These are phyloP conservation scores for Drosophila suboccidentalis DNA, from an alignment of 2,888 invertebrate species.

Conservation along the genomic window DNA sequence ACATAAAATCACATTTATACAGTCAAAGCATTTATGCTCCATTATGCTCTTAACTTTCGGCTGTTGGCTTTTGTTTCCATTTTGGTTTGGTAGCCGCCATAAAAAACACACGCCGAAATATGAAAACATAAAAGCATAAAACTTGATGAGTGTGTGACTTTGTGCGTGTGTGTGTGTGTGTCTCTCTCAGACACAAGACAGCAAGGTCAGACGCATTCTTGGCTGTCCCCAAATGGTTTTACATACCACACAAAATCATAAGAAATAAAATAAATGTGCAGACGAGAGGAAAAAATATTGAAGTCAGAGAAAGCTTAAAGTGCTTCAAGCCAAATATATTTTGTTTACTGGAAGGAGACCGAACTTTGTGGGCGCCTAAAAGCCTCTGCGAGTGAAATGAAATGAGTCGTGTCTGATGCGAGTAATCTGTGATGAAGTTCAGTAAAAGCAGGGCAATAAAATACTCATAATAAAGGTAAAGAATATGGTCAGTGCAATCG, in stretches of 20 bases:
- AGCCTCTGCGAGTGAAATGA: constrained; percentile 22
- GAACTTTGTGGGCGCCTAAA: constrained; percentile 25
- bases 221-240: constrained; percentile 37
- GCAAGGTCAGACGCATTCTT: constrained; percentile 54
- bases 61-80: constrained; percentile 59
- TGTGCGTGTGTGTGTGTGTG: constrained; percentile 9
- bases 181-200: constrained; percentile 13
- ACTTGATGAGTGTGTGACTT: constrained; percentile 34
- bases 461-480: constrained; percentile 15
- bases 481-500: constrained; percentile 17
- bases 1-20: constrained; percentile 73
- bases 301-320: constrained; percentile 35
- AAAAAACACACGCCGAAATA: constrained; percentile 59
- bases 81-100: constrained; percentile 48
- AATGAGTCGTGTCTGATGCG: constrained; percentile 29
- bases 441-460: constrained; percentile 29
- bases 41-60: constrained; percentile 73
- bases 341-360: background rate
- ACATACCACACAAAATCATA: constrained; percentile 32
- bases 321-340: constrained; percentile 12
- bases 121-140: constrained; percentile 57
- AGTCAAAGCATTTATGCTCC: constrained; percentile 75
- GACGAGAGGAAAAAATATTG: constrained; percentile 13
- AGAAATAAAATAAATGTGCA: constrained; percentile 46
- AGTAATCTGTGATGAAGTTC: constrained; percentile 25